Evolutionary conservation across 2,797 vertebrate genomes (phyloP).

Genomic region (Enteromius unitaeniatus): DNA sequence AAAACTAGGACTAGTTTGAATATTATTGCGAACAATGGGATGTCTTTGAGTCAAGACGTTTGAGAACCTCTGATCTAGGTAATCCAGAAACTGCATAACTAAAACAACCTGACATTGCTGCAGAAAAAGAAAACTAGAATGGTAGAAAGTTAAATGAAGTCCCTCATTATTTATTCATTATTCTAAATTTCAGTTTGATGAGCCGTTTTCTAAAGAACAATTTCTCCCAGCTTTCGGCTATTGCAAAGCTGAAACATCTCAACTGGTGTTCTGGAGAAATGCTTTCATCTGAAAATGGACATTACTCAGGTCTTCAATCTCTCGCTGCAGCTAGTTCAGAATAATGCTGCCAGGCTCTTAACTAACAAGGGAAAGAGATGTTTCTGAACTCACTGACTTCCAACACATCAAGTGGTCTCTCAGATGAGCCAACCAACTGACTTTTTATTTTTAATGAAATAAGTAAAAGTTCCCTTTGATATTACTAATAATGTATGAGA

Average conservation of each 20-base stretch:
- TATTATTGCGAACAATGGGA: background rate
- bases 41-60: background rate
- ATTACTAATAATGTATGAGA: too few relatives aligned
- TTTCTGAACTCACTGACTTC: slow-evolving; percentile 6
- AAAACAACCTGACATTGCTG: background rate
- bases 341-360: background rate
- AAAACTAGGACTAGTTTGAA: background rate
- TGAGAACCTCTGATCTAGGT: background rate
- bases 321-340: background rate
- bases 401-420: background rate
- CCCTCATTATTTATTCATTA: background rate
- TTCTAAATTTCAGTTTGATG: background rate
- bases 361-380: background rate
- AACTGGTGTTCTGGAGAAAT: background rate
- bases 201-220: background rate
- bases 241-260: background rate
- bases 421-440: background rate
- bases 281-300: background rate
- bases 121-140: background rate
- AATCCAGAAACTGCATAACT: background rate
- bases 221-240: background rate
- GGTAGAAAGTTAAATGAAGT: background rate
- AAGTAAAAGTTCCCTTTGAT: too few relatives aligned
- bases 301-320: background rate
- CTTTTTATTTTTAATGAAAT: background rate